Percentiles rank a stretch among this genome's conserved stretches.
Conservation (phyloP, 1,140 invertebrate genomes). For the Caenorhabditis brenneri region DNA sequence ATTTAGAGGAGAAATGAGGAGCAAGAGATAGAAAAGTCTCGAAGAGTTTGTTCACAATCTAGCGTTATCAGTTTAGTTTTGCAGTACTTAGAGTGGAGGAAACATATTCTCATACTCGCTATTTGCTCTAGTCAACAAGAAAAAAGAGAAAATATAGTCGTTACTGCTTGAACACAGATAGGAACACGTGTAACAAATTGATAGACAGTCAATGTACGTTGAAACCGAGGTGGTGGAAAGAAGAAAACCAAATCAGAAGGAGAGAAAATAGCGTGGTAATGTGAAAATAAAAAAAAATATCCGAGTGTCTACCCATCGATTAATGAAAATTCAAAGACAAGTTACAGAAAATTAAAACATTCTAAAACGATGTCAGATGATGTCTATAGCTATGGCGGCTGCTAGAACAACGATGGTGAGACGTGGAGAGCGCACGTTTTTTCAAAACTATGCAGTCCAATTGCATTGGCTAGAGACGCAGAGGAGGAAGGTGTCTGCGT, state of each 20-base stretch:
- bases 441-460: background rate
- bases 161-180: too few species aligned
- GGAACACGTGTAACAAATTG: background rate
- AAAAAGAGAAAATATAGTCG: background rate
- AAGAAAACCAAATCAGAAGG: too few species aligned
- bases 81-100: background rate
- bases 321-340: background rate
- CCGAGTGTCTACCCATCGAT: too few species aligned
- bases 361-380: background rate
- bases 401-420: background rate
- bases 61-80: conserved; percentile 18
- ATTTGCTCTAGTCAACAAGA: background rate
- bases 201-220: background rate
- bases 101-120: background rate
- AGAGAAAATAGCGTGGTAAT: too few species aligned
- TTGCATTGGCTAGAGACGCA: background rate
- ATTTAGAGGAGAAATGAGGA: background rate
- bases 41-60: background rate
- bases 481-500: background rate
- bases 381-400: too few species aligned
- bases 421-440: conserved; percentile 27
- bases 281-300: too few species aligned
- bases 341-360: background rate
- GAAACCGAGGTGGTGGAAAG: too few species aligned
- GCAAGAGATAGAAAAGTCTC: background rate